Evolutionary conservation across 2,113 vertebrate genomes (phyloP).

Genomic region (Eonycteris spelaea): DNA sequence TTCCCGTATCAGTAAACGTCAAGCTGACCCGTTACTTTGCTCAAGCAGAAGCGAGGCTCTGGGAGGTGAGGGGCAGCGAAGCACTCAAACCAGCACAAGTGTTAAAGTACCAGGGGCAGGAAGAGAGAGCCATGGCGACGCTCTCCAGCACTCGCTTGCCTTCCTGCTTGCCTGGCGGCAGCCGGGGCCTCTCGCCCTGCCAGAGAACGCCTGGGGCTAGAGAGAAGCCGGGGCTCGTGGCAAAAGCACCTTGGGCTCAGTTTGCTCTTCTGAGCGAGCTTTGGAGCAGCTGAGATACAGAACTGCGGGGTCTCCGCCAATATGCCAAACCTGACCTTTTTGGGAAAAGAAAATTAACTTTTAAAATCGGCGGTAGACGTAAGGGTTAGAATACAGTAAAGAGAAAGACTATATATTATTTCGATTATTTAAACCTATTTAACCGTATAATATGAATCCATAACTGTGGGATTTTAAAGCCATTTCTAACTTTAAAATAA

Average conservation of each 20-base stretch:
- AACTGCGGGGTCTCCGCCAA: neutral
- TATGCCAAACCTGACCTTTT: conserved; percentile 36
- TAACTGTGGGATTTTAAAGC: neutral
- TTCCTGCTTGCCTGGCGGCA: neutral
- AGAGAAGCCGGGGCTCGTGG: conserved; percentile 22
- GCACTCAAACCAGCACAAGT: neutral
- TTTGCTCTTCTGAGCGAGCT: conserved; percentile 27
- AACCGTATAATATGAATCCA: neutral
- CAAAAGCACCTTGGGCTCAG: conserved; percentile 48
- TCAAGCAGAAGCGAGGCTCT: neutral
- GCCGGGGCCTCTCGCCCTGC: neutral
- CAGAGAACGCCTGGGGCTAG: conserved; percentile 60
- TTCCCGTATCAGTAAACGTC: neutral
- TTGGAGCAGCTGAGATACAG: neutral
- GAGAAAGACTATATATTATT: neutral
- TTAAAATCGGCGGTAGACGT: neutral
- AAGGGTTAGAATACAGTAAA: neutral
- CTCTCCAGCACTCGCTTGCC: neutral
- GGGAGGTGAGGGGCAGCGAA: neutral
- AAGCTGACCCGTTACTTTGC: neutral
- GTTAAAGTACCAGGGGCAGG: neutral
- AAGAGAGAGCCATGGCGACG: neutral
- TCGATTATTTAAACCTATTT: neutral
- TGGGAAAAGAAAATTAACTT: neutral
- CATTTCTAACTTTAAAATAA: neutral